Percentiles rank a stretch among this genome's conserved stretches.
These are phyloP conservation scores for Valencia hispanica DNA, from an alignment of 2,797 vertebrate species.

Conservation along the genomic window DNA sequence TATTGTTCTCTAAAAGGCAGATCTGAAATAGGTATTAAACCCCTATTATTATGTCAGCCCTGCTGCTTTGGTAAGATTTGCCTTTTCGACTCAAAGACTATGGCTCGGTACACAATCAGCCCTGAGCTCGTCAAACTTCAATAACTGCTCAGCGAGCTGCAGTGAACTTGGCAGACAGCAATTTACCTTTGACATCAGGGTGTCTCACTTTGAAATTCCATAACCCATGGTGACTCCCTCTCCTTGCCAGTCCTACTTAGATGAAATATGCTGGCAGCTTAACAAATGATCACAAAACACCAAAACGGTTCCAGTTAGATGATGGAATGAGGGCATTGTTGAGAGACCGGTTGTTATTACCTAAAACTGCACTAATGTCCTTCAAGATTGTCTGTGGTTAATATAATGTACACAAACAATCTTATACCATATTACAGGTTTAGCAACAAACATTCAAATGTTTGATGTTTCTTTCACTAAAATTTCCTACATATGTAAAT, in stretches of 20 bases:
- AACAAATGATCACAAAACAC: conserved; percentile 52
- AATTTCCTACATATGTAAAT: background rate
- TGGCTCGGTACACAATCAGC: conserved; percentile 39
- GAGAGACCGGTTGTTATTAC: background rate
- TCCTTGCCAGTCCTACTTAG: conserved; percentile 23
- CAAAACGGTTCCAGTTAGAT: conserved; percentile 38
- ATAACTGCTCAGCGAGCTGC: conserved; percentile 33
- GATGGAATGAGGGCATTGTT: conserved; percentile 35
- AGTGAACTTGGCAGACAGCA: conserved; percentile 41
- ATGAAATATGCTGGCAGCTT: conserved; percentile 52
- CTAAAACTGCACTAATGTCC: background rate
- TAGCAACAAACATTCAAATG: background rate
- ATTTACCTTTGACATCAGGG: conserved; percentile 64
- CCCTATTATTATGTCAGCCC: conserved; percentile 14
- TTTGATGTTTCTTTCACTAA: background rate
- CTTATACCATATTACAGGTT: background rate
- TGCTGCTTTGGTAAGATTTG: conserved; percentile 12
- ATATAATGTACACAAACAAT: background rate
- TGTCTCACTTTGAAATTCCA: conserved; percentile 48
- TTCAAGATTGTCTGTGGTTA: background rate
- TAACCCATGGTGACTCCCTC: conserved; percentile 43
- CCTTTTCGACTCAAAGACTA: conserved; percentile 5
- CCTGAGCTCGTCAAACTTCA: conserved; percentile 38
- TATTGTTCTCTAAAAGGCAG: background rate
- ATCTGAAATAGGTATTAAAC: background rate